Base-by-base conservation (phyloP, 92 coral and sea anemone genomes). In the Montipora capitata region DNA sequence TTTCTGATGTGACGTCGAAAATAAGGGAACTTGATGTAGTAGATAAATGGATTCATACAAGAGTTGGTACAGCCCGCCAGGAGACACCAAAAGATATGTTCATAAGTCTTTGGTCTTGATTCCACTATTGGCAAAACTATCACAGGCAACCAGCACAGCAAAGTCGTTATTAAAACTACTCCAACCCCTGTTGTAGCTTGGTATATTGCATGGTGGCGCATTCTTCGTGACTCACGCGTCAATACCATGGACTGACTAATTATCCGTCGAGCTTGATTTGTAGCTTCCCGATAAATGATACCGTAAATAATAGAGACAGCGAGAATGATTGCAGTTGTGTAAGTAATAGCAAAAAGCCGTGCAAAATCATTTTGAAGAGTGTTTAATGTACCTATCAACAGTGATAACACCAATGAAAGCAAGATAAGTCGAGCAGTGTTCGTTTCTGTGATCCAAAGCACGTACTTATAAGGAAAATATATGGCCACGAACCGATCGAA, bases 1-100 rank as follows among this genome's bases (percentile, higher is more conserved):
- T 63, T 79, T 44, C 73, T 42, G 2, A 79, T 35, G 42, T 44
- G 44, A 2, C 73, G 84, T 10, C 86, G 86, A 67, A 81, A 81
- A n/a, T 81, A 48, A 8, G n/a, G 16, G n/a, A 71, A 68, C 78
- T 49, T 67, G 73, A 20, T 68, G 39, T 35, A 69, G 86, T 81
- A 81, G 44, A 81, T 67, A 9, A 81, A 81, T 27, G 86, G 86
- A 41, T 81, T 81, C 59, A 81, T 35, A 41, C 86, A 81, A 8
- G 78, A 81, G 43, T 70, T 81, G 54, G 38, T 18, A 4, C 77
- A 81, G 0, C 48, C 39, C 1, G 78, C 78, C 14, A 52, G 35
- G 13, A 81, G 15, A 13, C 66, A 81, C 78, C 78, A 68, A 5
- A 10, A 7, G 11, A 79, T 17, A 0, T 57, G 51, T 10, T 16